These are phyloP conservation scores for Ochropacha duplaris DNA, from an alignment of 2,888 invertebrate species.

Conservation along the genomic window DNA sequence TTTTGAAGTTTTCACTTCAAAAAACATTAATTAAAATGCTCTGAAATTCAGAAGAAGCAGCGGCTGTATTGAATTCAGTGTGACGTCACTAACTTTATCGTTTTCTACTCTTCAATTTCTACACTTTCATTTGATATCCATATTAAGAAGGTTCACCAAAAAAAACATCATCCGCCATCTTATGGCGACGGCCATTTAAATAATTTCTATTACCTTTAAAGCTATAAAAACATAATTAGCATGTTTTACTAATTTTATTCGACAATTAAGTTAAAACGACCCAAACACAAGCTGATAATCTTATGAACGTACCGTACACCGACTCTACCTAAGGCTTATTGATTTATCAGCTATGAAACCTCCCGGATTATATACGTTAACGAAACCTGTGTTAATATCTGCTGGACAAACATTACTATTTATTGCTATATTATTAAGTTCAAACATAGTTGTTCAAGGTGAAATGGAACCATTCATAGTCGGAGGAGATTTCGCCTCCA, in stretches of 20 bases:
- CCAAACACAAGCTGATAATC: background rate
- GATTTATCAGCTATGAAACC: background rate
- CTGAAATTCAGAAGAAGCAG: too few relatives aligned
- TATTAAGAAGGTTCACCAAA: too few relatives aligned
- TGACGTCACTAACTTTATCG: too few relatives aligned
- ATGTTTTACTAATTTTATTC: background rate
- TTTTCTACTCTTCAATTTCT: too few relatives aligned
- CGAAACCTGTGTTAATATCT: too few relatives aligned
- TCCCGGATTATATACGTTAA: background rate
- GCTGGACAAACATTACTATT: background rate
- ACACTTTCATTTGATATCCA: too few relatives aligned
- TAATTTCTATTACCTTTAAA: too few relatives aligned
- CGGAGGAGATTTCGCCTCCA: conserved; percentile 20
- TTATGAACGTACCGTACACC: background rate
- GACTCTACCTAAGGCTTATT: background rate
- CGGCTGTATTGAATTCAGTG: too few relatives aligned
- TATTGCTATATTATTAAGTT: background rate
- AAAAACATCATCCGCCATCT: too few relatives aligned
- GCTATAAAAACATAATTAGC: background rate
- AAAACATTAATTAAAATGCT: too few relatives aligned
- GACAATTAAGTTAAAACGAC: background rate
- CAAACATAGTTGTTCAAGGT: background rate
- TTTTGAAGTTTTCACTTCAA: too few relatives aligned
- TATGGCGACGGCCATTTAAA: too few relatives aligned
- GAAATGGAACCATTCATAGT: conserved; percentile 27